Evolutionary conservation across 2,888 invertebrate genomes (phyloP).

Genomic region (Pristionchus arcanus): DNA sequence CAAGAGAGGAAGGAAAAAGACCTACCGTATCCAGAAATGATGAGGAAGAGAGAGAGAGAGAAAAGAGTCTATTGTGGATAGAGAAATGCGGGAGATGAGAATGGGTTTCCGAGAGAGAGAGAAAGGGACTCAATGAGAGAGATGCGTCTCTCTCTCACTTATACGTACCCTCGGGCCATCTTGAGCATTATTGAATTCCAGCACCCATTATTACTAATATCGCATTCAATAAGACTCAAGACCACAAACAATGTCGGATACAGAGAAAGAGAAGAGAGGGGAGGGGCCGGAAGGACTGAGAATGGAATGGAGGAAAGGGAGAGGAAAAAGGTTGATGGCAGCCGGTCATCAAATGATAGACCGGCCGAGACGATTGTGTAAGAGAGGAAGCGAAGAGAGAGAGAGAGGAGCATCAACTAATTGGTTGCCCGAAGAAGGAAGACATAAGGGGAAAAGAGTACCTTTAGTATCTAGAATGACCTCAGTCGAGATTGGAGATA

Average conservation of each 20-base stretch:
- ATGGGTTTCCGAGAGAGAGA: slow-evolving; percentile 35
- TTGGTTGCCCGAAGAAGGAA: slow-evolving; percentile 47
- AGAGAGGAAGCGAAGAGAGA: slow-evolving; percentile 29
- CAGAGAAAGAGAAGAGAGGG: neutral
- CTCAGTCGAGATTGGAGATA: slow-evolving; percentile 11
- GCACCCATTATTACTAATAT: slow-evolving; percentile 56
- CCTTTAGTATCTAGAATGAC: slow-evolving; percentile 49
- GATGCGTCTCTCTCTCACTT: slow-evolving; percentile 13
- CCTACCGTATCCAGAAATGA: slow-evolving; percentile 31
- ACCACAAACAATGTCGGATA: slow-evolving; percentile 51
- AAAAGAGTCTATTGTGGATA: slow-evolving; percentile 49
- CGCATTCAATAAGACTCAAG: slow-evolving; percentile 54
- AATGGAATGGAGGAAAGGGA: slow-evolving; percentile 1
- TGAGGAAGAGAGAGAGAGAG: slow-evolving; percentile 16
- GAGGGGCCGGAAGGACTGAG: neutral
- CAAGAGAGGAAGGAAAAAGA: neutral
- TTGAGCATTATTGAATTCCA: slow-evolving; percentile 55
- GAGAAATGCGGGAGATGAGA: slow-evolving; percentile 42
- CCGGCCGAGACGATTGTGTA: slow-evolving; percentile 50
- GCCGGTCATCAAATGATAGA: slow-evolving; percentile 54
- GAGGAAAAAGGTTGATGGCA: slow-evolving; percentile 41
- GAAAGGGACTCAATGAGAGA: slow-evolving; percentile 38
- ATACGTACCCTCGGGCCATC: slow-evolving; percentile 49
- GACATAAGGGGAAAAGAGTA: slow-evolving; percentile 14
- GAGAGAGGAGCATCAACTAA: slow-evolving; percentile 47